Evolutionary conservation across 2,113 vertebrate genomes (phyloP).

Genomic region (Choloepus hoffmanni): DNA sequence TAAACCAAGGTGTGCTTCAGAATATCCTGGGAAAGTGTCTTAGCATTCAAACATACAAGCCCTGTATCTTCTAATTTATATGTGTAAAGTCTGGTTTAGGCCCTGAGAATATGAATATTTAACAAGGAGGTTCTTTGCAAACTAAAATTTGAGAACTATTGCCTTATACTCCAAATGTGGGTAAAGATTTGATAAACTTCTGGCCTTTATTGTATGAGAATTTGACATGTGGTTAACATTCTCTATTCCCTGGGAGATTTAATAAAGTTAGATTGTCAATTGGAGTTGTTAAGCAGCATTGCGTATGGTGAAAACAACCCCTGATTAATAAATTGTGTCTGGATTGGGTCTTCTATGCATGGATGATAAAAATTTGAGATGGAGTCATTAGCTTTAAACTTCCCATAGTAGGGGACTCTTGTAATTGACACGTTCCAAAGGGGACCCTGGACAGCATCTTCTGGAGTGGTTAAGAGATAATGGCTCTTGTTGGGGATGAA

Average conservation of each 20-base stretch:
- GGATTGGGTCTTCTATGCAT: neutral
- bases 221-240: neutral
- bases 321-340: neutral
- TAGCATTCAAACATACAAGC: neutral
- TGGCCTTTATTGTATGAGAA: neutral
- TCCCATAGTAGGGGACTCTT: neutral
- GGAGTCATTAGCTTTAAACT: neutral
- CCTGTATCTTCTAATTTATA: neutral
- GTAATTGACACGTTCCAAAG: neutral
- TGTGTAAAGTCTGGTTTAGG: neutral
- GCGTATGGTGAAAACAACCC: neutral
- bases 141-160: neutral
- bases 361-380: neutral
- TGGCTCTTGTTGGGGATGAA: neutral
- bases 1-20: neutral
- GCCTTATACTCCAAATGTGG: neutral
- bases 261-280: neutral
- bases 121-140: neutral
- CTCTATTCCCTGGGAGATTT: neutral
- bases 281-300: neutral
- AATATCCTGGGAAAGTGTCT: neutral
- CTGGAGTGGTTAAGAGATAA: neutral
- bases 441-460: neutral
- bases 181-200: neutral
- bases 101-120: neutral